A percentile compares a stretch with the other conserved stretches of the same genome.
Conservation (phyloP, 1,140 invertebrate genomes). For the Spodoptera frugiperda region DNA sequence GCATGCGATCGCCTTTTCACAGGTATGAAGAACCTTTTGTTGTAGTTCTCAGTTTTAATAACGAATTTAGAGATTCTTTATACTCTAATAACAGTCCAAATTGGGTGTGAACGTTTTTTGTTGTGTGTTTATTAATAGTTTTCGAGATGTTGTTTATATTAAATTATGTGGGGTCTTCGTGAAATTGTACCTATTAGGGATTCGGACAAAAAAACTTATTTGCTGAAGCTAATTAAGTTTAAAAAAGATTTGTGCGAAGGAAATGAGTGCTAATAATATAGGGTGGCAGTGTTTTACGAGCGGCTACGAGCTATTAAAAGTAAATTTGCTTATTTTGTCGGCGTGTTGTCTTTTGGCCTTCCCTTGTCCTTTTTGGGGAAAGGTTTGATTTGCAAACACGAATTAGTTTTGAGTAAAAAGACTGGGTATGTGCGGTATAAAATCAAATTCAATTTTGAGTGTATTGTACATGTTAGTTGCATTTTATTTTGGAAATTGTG, state of each 20-base stretch:
- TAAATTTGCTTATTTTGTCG: conserved; percentile 35
- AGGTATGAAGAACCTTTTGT: conserved; percentile 65
- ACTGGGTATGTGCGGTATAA: background rate
- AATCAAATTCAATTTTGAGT: background rate
- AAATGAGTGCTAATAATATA: conserved; percentile 41
- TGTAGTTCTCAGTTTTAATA: conserved; percentile 69
- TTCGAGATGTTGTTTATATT: conserved; percentile 53
- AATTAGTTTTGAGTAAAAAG: conserved; percentile 25
- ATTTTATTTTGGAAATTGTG: background rate
- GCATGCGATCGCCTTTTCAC: conserved; percentile 36
- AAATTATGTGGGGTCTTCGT: conserved; percentile 53
- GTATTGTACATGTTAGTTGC: background rate
- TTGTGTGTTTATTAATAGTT: conserved; percentile 59
- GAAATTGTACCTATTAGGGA: conserved; percentile 32
- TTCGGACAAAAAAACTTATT: conserved; percentile 30
- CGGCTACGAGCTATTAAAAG: conserved; percentile 29
- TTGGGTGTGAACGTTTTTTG: conserved; percentile 61
- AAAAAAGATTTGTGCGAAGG: conserved; percentile 35
- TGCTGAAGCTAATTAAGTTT: conserved; percentile 43
- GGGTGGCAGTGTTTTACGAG: conserved; percentile 36
- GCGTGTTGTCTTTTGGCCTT: background rate
- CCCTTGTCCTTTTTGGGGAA: conserved; percentile 16
- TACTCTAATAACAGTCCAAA: conserved; percentile 57
- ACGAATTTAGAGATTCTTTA: conserved; percentile 61
- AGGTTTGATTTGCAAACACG: conserved; percentile 19